A percentile compares a stretch with the other conserved stretches of the same genome.
Conservation (phyloP, 2,888 invertebrate species). For the Exocentrus adspersus region DNA sequence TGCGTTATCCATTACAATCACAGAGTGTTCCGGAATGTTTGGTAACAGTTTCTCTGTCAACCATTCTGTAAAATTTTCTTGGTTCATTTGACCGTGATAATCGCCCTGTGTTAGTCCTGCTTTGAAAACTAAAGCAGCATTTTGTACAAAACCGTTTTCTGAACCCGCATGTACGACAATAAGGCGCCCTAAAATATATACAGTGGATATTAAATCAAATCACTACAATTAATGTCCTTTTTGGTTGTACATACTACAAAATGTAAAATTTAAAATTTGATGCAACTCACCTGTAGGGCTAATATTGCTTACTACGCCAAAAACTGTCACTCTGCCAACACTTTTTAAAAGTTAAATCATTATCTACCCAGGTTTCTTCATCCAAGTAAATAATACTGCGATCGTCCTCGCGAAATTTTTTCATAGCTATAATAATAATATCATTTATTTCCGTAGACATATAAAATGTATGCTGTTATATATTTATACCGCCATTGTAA, state of each 20-base stretch:
- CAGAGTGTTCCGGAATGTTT: conserved; percentile 4
- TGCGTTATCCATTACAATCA: conserved; percentile 1
- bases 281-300: conserved; percentile 19
- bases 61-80: conserved; percentile 12
- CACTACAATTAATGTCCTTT: background rate
- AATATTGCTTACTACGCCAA: conserved; percentile 23
- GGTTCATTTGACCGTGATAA: conserved; percentile 24
- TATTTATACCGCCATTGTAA: conserved; percentile 28
- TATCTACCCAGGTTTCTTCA: conserved; percentile 33
- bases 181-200: conserved; percentile 18
- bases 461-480: no score
- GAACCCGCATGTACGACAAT: conserved; percentile 28
- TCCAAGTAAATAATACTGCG: conserved; percentile 27
- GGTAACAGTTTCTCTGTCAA: conserved; percentile 6
- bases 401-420: conserved; percentile 37
- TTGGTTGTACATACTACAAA: no score
- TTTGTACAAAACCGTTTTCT: conserved; percentile 16
- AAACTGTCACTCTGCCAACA: conserved; percentile 29
- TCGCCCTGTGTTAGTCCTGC: conserved; percentile 5
- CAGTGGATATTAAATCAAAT: background rate
- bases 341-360: conserved; percentile 26
- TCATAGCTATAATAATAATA: no score
- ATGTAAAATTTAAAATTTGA: background rate
- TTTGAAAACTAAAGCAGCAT: conserved; percentile 8
- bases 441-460: no score